These are phyloP conservation scores for Rhinogobius similis DNA, from an alignment of 2,113 vertebrate genomes.

Conservation along the genomic window DNA sequence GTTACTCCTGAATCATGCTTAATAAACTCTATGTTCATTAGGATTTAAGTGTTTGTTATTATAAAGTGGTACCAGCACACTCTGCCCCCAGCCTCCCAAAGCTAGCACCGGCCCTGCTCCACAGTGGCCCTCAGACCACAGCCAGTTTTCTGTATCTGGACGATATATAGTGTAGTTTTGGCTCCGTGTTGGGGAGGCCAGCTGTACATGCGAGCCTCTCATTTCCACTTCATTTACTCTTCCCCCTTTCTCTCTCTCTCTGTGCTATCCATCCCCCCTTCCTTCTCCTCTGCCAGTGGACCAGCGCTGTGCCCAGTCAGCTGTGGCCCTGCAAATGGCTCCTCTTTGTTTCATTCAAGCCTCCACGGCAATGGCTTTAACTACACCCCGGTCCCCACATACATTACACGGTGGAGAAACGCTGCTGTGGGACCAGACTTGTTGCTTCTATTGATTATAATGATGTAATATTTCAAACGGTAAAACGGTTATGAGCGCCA, in stretches of 20 bases:
- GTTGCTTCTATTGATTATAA: neutral
- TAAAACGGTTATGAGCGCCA: neutral
- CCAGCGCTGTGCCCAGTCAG: slow-evolving; percentile 70
- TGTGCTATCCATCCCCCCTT: slow-evolving; percentile 23
- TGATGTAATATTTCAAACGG: neutral
- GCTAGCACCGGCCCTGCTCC: neutral
- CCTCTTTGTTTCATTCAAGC: slow-evolving; percentile 59
- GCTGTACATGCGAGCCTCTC: slow-evolving; percentile 65
- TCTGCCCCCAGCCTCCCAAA: too few species aligned
- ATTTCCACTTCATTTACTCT: slow-evolving; percentile 70
- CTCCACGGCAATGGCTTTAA: slow-evolving; percentile 17
- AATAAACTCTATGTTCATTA: too few species aligned
- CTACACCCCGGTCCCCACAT: slow-evolving; percentile 2
- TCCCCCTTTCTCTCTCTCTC: slow-evolving; percentile 3
- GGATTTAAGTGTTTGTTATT: too few species aligned
- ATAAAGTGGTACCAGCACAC: too few species aligned
- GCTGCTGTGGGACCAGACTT: neutral
- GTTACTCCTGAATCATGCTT: too few species aligned
- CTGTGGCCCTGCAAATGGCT: slow-evolving; percentile 71
- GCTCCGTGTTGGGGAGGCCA: slow-evolving; percentile 51
- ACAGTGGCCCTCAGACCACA: slow-evolving; percentile 23
- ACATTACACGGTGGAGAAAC: neutral
- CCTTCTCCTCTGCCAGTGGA: slow-evolving; percentile 43
- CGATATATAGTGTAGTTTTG: slow-evolving; percentile 21
- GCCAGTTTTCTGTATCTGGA: slow-evolving; percentile 13